A percentile compares a stretch with the other conserved stretches of the same genome.
phyloP scores from a whole-genome alignment of 37 sponge, comb jelly and placozoan genomes.

The Oscarella lobularis region DNA sequence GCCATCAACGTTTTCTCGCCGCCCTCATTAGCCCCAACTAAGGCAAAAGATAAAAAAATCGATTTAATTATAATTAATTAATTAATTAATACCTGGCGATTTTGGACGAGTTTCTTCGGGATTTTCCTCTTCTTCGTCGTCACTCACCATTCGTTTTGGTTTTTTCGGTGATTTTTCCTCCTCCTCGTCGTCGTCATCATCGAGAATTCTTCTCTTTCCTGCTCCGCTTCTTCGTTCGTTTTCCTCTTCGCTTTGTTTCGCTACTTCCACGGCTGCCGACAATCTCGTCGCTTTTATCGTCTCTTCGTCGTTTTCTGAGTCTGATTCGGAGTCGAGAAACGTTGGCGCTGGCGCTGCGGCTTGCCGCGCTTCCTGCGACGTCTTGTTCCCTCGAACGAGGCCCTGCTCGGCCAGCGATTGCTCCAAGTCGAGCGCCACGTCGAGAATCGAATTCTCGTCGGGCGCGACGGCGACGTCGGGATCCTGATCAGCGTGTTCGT shows the following conservation, averaged over 20 bases:
- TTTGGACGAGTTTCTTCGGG: too few species aligned
- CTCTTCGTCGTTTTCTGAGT: slow-evolving; percentile 2
- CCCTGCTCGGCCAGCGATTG: not conserved
- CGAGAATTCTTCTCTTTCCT: not conserved
- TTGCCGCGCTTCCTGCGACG: too few species aligned
- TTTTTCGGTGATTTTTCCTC: not conserved
- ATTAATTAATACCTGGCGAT: too few species aligned
- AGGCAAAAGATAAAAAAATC: too few species aligned
- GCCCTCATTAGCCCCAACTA: too few species aligned
- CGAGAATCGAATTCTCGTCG: not conserved
- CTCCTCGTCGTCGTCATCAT: not conserved
- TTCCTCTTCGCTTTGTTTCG: not conserved
- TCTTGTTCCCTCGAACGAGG: not conserved
- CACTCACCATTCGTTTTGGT: not conserved
- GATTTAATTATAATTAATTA: too few species aligned
- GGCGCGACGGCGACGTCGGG: not conserved
- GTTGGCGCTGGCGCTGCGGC: too few species aligned
- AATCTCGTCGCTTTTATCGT: too few species aligned
- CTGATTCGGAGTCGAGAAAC: not conserved
- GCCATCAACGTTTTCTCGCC: too few species aligned
- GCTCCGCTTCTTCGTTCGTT: not conserved
- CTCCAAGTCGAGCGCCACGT: not conserved
- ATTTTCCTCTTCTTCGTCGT: slow-evolving; percentile 10
- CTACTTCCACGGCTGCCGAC: too few species aligned
- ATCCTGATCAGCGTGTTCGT: not conserved